These are phyloP conservation scores for Sebastes kiyomatsui DNA, from an alignment of 2,797 vertebrate species.

Conservation along the genomic window DNA sequence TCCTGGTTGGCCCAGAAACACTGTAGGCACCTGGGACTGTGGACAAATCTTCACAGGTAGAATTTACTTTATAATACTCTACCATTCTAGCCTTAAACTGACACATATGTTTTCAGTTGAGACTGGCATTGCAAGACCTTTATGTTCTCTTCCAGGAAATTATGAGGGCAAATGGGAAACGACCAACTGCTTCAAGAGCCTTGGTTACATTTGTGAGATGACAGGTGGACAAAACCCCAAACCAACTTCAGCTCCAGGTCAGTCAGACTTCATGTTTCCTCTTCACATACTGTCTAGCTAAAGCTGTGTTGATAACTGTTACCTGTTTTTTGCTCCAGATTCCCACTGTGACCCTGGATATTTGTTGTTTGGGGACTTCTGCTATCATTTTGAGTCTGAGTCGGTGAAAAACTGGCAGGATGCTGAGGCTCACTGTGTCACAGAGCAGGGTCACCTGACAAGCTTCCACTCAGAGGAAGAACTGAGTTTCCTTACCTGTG, in stretches of 20 bases:
- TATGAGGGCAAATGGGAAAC: constrained; percentile 85
- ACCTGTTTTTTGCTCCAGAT: constrained; percentile 47
- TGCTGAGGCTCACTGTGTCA: constrained; percentile 71
- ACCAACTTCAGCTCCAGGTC: constrained; percentile 80
- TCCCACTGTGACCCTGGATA: constrained; percentile 82
- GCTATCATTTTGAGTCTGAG: constrained; percentile 82
- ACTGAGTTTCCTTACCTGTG: constrained; percentile 81
- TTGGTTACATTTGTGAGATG: constrained; percentile 85
- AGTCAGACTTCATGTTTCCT: not conserved
- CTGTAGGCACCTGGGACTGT: constrained; percentile 79
- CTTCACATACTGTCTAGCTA: not conserved
- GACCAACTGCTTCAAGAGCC: constrained; percentile 83
- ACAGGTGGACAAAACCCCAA: constrained; percentile 80
- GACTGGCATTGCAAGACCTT: not conserved
- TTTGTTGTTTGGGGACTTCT: constrained; percentile 75
- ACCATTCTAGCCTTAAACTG: not conserved
- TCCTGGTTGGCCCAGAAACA: constrained; percentile 77
- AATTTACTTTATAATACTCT: not conserved
- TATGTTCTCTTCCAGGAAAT: constrained; percentile 72
- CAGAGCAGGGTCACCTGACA: constrained; percentile 75
- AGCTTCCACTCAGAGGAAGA: constrained; percentile 76
- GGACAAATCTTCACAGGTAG: constrained; percentile 86
- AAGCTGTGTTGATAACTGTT: not conserved
- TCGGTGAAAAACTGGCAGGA: constrained; percentile 72
- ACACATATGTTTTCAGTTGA: not conserved